Percentiles rank a stretch among this genome's conserved stretches.
Conservation (phyloP, 1,140 invertebrate genomes). For the Formica exsecta region DNA sequence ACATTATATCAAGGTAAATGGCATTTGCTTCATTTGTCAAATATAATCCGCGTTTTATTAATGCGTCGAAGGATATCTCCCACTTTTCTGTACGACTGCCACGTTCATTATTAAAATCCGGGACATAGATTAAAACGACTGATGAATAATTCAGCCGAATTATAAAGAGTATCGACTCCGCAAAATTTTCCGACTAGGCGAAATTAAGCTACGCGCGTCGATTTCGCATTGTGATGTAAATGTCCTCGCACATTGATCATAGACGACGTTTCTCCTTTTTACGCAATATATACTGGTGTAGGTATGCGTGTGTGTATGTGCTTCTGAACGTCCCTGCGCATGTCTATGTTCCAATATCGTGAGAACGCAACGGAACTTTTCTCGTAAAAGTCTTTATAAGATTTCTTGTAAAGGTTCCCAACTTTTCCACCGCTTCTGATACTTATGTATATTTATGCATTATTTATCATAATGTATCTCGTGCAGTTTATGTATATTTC, state of each 20-base stretch:
- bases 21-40: constrained; percentile 57
- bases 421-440: constrained; percentile 53
- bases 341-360: constrained; percentile 46
- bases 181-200: constrained; percentile 27
- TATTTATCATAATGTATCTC: constrained; percentile 65
- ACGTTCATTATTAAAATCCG: constrained; percentile 60
- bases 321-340: constrained; percentile 7
- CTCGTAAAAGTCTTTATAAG: constrained; percentile 64
- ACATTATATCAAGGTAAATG: constrained; percentile 52
- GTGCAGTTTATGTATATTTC: constrained; percentile 61
- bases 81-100: constrained; percentile 4
- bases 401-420: constrained; percentile 56
- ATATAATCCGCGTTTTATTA: constrained; percentile 56
- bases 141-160: constrained; percentile 63
- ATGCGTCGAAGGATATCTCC: constrained; percentile 39
- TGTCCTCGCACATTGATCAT: constrained; percentile 34
- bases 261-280: constrained; percentile 34
- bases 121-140: constrained; percentile 57
- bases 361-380: constrained; percentile 56
- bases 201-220: constrained; percentile 57
- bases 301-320: background rate
- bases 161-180: constrained; percentile 53
- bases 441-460: constrained; percentile 65
- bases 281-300: background rate
- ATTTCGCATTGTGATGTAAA: constrained; percentile 55